Evolutionary conservation across 2,888 invertebrate species (phyloP), one percentile per base, ranked within the genome.

Genomic region (Leptopilina drosophilae): DNA sequence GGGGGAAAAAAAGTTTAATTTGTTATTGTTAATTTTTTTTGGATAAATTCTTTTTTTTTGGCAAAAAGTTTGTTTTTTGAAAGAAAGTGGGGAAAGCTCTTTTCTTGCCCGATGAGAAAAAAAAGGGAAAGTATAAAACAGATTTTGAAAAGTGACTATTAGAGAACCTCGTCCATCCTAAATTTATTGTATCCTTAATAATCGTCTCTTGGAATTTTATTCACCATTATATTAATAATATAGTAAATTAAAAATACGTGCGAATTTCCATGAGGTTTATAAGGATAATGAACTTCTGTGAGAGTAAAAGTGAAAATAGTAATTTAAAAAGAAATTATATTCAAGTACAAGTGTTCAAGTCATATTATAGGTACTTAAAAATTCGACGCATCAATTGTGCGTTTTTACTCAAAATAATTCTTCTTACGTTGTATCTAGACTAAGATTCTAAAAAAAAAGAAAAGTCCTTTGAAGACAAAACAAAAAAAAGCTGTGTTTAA

Each of bases 301-400:
- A 42, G 76, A 73, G 59, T 64, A 67, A 66, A 33, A 67, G 53
- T 69, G 67, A 80, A 81, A 56, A 80, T 81, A 81, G 81, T 81
- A 83, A 75, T 59, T 46, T 11, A 49, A 78, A 64, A 46, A 20
- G 56, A 33, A 49, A 65, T 76, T 62, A 77, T 80, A 78, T 77
- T 80, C 76, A 80, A 80, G 78, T 80, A 80, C 78, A 80, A 82
- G 82, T 82, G 82, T 82, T 80, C 80, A 82, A 78, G 78, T 80
- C 76, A 77, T 81, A 77, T 81, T 82, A 78, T 81, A 73, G 33
- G 53, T 59, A 59, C 33, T 56, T 53, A 56, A 59, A 59, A 33
- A 33, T 33, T 56, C 14, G 33, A 73, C 40, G 56, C 53, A 33
- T 12, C 9, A 62, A 62, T 73, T n/a, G 11, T 73, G 73, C 53